Conservation (phyloP, 30 jellyfish, hydroid and myxozoan species). For the Clytia hemisphaerica region DNA sequence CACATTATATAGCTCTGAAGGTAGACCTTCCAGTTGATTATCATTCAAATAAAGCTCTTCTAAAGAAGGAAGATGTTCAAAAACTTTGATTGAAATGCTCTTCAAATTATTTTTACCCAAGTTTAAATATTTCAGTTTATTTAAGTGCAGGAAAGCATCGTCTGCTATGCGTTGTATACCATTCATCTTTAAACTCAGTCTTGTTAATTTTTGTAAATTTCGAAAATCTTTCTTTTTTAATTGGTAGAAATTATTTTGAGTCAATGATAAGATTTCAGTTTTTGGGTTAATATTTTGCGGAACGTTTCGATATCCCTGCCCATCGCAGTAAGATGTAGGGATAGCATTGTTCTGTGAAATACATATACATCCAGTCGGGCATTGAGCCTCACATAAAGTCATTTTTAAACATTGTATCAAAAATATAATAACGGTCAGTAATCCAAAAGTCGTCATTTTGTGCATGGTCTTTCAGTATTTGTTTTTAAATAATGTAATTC, state of each 20-base stretch:
- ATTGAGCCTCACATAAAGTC: no score
- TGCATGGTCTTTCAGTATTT: no score
- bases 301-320: conserved; percentile 34
- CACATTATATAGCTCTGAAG: conserved; percentile 37
- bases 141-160: conserved; percentile 42
- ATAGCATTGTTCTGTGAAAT: conserved; percentile 13
- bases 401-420: no score
- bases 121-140: conserved; percentile 50
- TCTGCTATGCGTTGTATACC: conserved; percentile 52
- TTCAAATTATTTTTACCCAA: conserved; percentile 61
- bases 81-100: conserved; percentile 34
- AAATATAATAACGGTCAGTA: no score
- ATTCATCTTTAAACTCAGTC: conserved; percentile 51
- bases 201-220: conserved; percentile 33
- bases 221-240: conserved; percentile 39
- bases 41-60: conserved; percentile 69
- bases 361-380: conserved; percentile 28
- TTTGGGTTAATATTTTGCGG: conserved; percentile 52
- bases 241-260: conserved; percentile 30
- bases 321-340: conserved; percentile 54
- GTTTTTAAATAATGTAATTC: no score
- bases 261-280: conserved; percentile 70
- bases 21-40: conserved; percentile 42
- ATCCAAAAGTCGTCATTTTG: no score
- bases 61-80: conserved; percentile 50